phyloP scores from a whole-genome alignment of 1,140 invertebrate genomes.

The Zaprionus lachaisei region DNA sequence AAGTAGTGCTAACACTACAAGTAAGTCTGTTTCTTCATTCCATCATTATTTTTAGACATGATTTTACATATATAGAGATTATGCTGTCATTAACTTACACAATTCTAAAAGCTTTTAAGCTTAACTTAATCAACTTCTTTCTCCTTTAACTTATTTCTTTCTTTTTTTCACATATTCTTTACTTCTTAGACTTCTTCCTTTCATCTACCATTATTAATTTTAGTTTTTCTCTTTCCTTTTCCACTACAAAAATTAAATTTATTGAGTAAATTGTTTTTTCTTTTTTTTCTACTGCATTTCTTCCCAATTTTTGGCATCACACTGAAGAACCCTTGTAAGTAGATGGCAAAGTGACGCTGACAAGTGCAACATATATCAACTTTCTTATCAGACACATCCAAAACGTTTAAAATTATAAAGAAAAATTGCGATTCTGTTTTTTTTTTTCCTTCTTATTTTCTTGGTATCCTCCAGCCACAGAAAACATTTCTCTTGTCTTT shows the following conservation, averaged over 20 bases:
- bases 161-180: no score
- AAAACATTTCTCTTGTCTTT: conserved; percentile 10
- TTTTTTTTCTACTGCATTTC: conserved; percentile 4
- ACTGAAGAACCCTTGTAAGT: conserved; percentile 2
- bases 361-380: conserved; percentile 8
- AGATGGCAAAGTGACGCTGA: background rate
- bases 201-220: background rate
- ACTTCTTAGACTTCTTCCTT: no score
- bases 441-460: background rate
- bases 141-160: no score
- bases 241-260: background rate
- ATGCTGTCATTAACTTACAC: no score
- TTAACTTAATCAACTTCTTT: no score
- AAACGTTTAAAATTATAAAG: conserved; percentile 5
- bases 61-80: no score
- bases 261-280: background rate
- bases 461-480: background rate
- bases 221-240: background rate
- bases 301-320: conserved; percentile 4
- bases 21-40: no score
- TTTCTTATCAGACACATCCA: background rate
- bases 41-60: no score
- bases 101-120: no score
- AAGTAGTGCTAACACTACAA: no score
- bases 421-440: background rate